Base-by-base conservation (phyloP, 2,888 invertebrate genomes). In the Siphlonurus alternatus region DNA sequence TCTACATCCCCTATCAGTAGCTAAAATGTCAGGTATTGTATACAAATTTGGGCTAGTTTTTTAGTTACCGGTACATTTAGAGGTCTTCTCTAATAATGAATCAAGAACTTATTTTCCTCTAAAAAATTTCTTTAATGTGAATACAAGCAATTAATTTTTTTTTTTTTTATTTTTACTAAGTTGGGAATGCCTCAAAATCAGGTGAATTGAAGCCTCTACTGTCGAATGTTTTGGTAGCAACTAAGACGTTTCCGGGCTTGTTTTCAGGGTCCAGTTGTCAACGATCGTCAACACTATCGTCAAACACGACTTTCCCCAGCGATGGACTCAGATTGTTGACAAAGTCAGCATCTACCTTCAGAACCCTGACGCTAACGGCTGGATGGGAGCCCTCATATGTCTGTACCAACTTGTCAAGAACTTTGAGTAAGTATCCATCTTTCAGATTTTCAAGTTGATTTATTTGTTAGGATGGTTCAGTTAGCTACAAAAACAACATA, bases 291-390 rank as follows among this genome's bases (percentile, higher is more conserved):
- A 89, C 76, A 87, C 86, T 67, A 95, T 99, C 68, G 89, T 98
- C 60, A 96, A 96, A 75, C 84, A 88, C 74, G 99, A 99, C 75
- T 99, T 96, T 75, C 98, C 99, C 2, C 86, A 87, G 61, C 83
- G 91, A 69, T 97, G 97, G 96, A 90, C 96, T 0, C 90, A 91
- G 74, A 86, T 98, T 68, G 93, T 96, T 10, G 96, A 97, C 74
- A 96, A 96, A 80, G 89, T 99, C 68, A 89, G 89, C 72, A 86
- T 92, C 72, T 95, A 93, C 75, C 79, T 99, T 66, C 91, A 93
- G 77, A 92, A 89, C 77, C 87, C 89, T n/a, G 93, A 93, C 73
- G 84, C 87, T 1, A 83, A 82, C 68, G 86, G 86, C 65, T 93
- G 93, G 92, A 88, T 90, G 77, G 98, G 96, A 62, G 92, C 96